Percentiles rank a stretch among this genome's conserved stretches.
These are phyloP conservation scores for Benitochromis conjunctus DNA, from an alignment of 2,113 vertebrate species.

Conservation along the genomic window DNA sequence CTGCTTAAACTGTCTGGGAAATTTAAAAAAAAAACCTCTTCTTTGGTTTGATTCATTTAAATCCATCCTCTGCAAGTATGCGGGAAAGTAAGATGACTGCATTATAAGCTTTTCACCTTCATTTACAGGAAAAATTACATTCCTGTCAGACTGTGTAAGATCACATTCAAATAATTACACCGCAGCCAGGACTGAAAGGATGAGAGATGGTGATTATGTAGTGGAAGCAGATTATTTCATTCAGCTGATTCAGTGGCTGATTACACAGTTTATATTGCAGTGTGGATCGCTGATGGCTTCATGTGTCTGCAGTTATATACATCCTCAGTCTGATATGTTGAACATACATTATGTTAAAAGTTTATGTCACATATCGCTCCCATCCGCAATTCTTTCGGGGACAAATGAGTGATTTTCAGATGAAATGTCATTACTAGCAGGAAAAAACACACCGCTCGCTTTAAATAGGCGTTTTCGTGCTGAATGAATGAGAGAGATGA, in stretches of 20 bases:
- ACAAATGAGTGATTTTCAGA: background rate
- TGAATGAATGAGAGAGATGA: background rate
- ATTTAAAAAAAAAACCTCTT: background rate
- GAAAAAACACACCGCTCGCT: background rate
- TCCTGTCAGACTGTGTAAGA: background rate
- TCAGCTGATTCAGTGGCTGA: slow-evolving; percentile 33
- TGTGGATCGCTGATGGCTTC: background rate
- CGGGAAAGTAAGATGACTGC: background rate
- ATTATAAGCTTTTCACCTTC: background rate
- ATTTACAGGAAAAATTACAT: background rate
- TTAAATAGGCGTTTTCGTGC: background rate
- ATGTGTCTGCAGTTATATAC: background rate
- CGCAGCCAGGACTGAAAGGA: slow-evolving; percentile 8
- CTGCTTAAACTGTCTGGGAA: background rate
- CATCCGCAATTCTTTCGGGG: background rate
- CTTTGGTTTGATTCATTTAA: background rate
- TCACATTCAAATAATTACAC: slow-evolving; percentile 35
- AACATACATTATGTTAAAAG: background rate
- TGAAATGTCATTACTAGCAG: background rate
- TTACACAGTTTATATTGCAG: slow-evolving; percentile 6
- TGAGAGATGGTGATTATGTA: slow-evolving; percentile 17
- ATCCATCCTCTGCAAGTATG: background rate
- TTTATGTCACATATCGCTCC: background rate
- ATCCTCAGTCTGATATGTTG: background rate
- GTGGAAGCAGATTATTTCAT: slow-evolving; percentile 17